Evolutionary conservation across 2,888 invertebrate genomes (phyloP).

Genomic region (Thera obeliscata): DNA sequence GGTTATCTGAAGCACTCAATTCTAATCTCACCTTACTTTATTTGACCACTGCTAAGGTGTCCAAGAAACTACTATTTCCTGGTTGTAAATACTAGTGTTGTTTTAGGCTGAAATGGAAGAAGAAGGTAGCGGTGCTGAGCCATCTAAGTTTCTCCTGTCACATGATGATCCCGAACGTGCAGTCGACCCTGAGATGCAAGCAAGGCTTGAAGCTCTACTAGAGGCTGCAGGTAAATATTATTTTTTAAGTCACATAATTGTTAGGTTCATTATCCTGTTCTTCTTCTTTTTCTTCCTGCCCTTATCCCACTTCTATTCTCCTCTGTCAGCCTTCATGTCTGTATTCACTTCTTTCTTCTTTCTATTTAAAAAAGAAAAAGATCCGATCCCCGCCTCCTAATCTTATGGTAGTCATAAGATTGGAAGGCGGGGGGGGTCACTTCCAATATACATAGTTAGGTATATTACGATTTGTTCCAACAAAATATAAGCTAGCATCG

Average conservation of each 20-base stretch:
- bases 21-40: neutral
- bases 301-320: too few relatives aligned
- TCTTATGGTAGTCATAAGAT: too few relatives aligned
- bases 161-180: conserved; percentile 87
- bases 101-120: conserved; percentile 81
- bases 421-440: too few relatives aligned
- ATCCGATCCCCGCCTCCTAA: too few relatives aligned
- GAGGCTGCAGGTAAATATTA: conserved; percentile 90
- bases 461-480: conserved; percentile 7
- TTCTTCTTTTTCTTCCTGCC: too few relatives aligned
- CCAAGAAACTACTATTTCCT: neutral
- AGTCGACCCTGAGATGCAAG: conserved; percentile 94
- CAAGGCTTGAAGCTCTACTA: conserved; percentile 94
- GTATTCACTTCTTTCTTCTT: too few relatives aligned
- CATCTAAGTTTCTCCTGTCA: conserved; percentile 80
- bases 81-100: conserved; percentile 12
- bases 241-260: too few relatives aligned
- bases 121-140: conserved; percentile 75
- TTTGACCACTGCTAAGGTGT: neutral
- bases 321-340: too few relatives aligned
- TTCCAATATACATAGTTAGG: too few relatives aligned
- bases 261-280: too few relatives aligned
- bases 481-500: conserved; percentile 3
- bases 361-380: neutral
- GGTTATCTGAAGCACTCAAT: neutral